Conservation (phyloP, 2,113 vertebrate genomes). For the Gopherus flavomarginatus region DNA sequence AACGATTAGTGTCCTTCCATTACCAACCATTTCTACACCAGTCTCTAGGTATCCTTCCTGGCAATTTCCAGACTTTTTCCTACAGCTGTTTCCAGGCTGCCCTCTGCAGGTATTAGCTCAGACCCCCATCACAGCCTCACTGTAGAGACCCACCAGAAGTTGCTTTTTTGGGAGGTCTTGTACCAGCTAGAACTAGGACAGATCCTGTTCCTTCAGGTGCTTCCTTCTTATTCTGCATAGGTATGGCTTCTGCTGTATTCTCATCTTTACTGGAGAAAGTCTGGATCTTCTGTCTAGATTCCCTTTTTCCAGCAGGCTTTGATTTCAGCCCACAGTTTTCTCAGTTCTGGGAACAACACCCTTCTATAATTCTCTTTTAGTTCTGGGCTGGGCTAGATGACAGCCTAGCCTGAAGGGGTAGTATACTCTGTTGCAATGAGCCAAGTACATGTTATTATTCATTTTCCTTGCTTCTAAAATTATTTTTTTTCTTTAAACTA, state of each 20-base stretch:
- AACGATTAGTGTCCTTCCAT: accelerated
- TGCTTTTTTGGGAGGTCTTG: neutral
- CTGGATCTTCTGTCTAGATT: neutral
- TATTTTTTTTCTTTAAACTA: neutral
- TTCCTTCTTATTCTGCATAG: neutral
- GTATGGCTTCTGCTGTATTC: neutral
- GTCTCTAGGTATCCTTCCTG: neutral
- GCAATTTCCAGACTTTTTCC: neutral
- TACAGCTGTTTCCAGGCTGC: neutral
- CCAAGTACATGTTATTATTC: neutral
- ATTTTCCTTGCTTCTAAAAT: neutral
- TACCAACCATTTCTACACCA: accelerated
- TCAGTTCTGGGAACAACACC: no score
- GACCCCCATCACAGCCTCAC: neutral
- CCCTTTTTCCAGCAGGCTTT: neutral
- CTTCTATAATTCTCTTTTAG: no score
- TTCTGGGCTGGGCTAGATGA: neutral
- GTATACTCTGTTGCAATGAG: neutral
- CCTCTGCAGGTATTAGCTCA: neutral
- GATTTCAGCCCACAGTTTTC: neutral
- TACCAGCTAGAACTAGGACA: neutral
- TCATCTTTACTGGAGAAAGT: neutral
- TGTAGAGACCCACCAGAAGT: neutral
- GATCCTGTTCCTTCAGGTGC: neutral
- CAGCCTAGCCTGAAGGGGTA: neutral